Conservation (phyloP, 2,888 invertebrate genomes). For the Cordilura impudica region DNA sequence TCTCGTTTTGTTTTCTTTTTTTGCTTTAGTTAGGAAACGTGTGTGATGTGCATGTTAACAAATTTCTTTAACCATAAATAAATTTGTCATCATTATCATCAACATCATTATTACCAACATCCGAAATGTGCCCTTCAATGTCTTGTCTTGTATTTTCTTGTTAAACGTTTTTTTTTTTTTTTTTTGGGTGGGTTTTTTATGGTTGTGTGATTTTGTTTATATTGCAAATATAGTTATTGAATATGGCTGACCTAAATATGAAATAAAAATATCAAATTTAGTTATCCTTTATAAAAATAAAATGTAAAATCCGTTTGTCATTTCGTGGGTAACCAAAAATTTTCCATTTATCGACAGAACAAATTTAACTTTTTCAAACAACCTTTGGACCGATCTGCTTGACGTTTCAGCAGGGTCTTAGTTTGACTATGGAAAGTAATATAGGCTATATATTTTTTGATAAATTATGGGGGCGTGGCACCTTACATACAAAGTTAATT, state of each 20-base stretch:
- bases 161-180: neutral
- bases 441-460: too few species aligned
- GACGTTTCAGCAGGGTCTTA: too few species aligned
- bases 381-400: too few species aligned
- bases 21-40: too few species aligned
- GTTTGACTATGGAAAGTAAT: too few species aligned
- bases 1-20: neutral
- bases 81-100: neutral
- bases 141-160: neutral
- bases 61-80: slow-evolving; percentile 9
- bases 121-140: neutral
- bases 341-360: too few species aligned
- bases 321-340: too few species aligned
- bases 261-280: neutral
- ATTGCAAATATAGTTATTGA: neutral
- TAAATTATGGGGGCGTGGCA: too few species aligned
- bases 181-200: neutral
- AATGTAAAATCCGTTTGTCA: too few species aligned
- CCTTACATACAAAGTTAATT: too few species aligned
- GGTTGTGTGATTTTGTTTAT: neutral
- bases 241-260: neutral
- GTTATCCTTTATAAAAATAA: neutral
- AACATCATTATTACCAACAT: neutral
- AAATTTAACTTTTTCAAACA: too few species aligned
- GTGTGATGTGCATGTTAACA: slow-evolving; percentile 22